A percentile compares a stretch with the other conserved stretches of the same genome.
These are phyloP conservation scores for Lobophora halterata DNA, from an alignment of 2,888 invertebrate genomes.

Conservation along the genomic window DNA sequence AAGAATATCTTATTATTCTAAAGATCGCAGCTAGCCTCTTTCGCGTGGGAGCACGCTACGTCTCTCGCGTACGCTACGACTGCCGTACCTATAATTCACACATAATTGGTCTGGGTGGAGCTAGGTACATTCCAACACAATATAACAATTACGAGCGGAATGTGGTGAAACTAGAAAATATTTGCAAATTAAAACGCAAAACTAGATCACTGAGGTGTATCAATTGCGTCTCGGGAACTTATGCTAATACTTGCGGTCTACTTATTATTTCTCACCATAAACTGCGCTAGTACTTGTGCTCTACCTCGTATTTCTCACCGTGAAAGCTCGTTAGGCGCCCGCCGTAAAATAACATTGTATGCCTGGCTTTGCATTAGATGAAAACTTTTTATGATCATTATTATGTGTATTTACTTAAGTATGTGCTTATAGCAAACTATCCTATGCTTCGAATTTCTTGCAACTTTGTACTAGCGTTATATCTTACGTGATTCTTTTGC, in stretches of 20 bases:
- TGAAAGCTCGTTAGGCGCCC: background rate
- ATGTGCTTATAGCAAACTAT: too few relatives aligned
- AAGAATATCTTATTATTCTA: too few relatives aligned
- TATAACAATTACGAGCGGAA: conserved; percentile 63
- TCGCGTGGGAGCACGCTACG: too few relatives aligned
- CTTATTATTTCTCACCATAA: too few relatives aligned
- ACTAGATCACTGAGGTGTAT: conserved; percentile 42
- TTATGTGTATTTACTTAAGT: too few relatives aligned
- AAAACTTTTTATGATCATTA: too few relatives aligned
- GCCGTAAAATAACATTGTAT: conserved; percentile 8
- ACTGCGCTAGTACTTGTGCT: too few relatives aligned
- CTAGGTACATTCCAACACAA: conserved; percentile 51
- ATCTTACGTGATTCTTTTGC: too few relatives aligned
- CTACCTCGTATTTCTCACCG: background rate
- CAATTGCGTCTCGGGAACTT: conserved; percentile 34
- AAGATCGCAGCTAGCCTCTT: too few relatives aligned
- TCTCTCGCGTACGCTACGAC: conserved; percentile 27
- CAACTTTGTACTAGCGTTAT: too few relatives aligned
- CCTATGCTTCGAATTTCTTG: too few relatives aligned
- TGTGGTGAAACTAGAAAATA: conserved; percentile 68
- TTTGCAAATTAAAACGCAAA: conserved; percentile 52
- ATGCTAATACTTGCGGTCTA: background rate
- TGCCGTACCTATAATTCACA: conserved; percentile 42
- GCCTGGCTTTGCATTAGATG: background rate
- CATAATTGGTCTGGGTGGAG: conserved; percentile 55